Percentiles rank a stretch among this genome's conserved stretches.
Evolutionary conservation across 2,113 vertebrate genomes (phyloP).

Genomic region (Campylomormyrus tamandua): DNA sequence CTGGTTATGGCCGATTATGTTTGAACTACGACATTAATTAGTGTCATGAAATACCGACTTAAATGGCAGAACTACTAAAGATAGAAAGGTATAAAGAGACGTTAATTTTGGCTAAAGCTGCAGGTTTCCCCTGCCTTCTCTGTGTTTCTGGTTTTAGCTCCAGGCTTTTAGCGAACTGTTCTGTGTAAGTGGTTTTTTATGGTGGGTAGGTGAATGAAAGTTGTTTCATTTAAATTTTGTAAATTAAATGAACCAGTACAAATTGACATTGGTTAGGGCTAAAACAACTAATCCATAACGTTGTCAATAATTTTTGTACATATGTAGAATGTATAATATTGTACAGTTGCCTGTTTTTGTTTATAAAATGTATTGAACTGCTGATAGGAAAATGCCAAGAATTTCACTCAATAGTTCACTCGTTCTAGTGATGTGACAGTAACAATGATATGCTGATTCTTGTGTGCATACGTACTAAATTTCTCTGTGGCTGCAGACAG

Average conservation of each 20-base stretch:
- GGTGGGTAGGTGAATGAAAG: neutral
- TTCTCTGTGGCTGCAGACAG: neutral
- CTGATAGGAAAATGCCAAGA: neutral
- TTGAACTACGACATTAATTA: neutral
- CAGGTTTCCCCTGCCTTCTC: neutral
- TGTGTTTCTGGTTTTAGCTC: neutral
- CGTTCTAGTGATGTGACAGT: neutral
- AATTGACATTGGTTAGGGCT: neutral
- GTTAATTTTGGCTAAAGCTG: neutral
- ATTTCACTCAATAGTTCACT: neutral
- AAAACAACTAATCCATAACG: neutral
- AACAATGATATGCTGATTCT: neutral
- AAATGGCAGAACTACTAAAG: neutral
- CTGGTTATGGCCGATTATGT: neutral
- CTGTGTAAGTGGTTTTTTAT: neutral
- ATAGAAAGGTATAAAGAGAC: neutral
- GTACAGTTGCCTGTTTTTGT: neutral
- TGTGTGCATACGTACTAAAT: neutral
- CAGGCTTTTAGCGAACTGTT: neutral
- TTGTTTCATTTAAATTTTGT: neutral
- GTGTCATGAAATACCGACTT: neutral
- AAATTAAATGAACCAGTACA: neutral
- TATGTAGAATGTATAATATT: neutral
- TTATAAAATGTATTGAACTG: neutral
- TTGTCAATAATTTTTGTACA: neutral